Conservation (phyloP, 2,888 invertebrate species). For the Drosophila yooni region DNA sequence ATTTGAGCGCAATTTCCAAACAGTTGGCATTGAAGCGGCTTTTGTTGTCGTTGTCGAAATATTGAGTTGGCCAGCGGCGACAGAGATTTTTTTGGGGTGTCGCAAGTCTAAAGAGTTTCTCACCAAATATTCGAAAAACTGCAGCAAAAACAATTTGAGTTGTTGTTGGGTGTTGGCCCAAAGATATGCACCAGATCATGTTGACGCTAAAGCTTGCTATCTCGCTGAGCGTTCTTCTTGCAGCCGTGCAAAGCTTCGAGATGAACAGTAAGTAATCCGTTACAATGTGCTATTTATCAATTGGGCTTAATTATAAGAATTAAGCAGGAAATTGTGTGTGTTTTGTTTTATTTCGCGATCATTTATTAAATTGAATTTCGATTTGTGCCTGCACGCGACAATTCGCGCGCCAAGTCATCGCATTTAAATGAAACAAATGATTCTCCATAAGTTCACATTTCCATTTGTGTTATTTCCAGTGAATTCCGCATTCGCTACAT, state of each 20-base stretch:
- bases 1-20: constrained; percentile 66
- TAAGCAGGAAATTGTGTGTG: background rate
- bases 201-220: constrained; percentile 44
- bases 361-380: constrained; percentile 8
- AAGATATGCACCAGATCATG: constrained; percentile 38
- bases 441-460: constrained; percentile 5
- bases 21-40: constrained; percentile 65
- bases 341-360: background rate
- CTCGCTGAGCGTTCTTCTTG: constrained; percentile 37
- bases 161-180: constrained; percentile 10
- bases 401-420: constrained; percentile 2
- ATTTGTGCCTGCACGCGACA: constrained; percentile 26
- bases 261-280: constrained; percentile 79
- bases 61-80: constrained; percentile 47
- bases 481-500: background rate
- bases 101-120: constrained; percentile 54
- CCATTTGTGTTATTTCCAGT: constrained; percentile 3
- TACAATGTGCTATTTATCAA: background rate
- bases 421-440: constrained; percentile 21
- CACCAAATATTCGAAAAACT: constrained; percentile 36
- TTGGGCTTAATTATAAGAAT: constrained; percentile 3
- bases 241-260: constrained; percentile 58
- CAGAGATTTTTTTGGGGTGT: constrained; percentile 48
- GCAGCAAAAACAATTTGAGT: constrained; percentile 40
- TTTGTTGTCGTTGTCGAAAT: constrained; percentile 54